Evolutionary conservation across 2,113 vertebrate genomes (phyloP).

Genomic region (Sylvilagus bachmani): DNA sequence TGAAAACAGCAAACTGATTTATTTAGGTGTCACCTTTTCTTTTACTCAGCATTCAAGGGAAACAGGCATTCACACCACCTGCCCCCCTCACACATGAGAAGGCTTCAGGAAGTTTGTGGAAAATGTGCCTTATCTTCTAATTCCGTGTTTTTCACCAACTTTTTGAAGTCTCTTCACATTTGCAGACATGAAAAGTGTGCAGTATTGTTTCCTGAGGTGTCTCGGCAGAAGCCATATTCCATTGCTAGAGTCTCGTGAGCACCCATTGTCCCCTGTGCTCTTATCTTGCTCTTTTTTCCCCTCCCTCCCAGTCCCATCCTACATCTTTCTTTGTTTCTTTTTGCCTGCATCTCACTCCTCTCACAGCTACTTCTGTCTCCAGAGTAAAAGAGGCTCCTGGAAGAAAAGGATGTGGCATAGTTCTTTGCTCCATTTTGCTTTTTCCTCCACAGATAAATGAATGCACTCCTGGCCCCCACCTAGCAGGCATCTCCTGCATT

Average conservation of each 20-base stretch:
- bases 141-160: too few species aligned
- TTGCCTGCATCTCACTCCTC: background rate
- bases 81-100: too few species aligned
- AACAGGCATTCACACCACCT: background rate
- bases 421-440: slow-evolving; percentile 17
- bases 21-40: slow-evolving; percentile 19
- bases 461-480: background rate
- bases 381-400: background rate
- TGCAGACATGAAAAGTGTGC: background rate
- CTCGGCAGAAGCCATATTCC: background rate
- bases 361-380: background rate
- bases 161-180: too few species aligned
- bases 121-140: too few species aligned
- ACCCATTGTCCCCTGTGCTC: background rate
- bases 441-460: background rate
- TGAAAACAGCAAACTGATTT: slow-evolving; percentile 50
- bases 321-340: background rate
- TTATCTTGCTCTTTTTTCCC: background rate
- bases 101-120: too few species aligned
- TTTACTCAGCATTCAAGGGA: slow-evolving; percentile 27
- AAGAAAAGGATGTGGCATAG: background rate
- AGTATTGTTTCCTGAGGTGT: background rate
- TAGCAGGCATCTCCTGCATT: background rate
- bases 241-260: background rate
- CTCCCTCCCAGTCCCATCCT: background rate